Base-by-base conservation (phyloP, 2,113 vertebrate genomes). In the Colossoma macropomum region DNA sequence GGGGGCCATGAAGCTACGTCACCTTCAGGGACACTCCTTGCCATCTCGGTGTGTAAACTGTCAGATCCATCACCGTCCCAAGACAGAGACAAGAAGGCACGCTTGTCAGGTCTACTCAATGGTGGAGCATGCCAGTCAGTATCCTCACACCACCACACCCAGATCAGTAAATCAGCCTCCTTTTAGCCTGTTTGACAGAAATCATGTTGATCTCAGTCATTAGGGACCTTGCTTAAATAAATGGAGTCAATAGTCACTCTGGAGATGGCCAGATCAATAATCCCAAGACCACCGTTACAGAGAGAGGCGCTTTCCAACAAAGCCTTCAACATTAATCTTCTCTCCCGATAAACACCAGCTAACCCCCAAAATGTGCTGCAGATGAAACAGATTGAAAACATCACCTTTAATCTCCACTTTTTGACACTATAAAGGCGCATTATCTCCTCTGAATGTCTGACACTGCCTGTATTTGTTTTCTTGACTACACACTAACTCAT, bases 181-280 rank as follows among this genome's bases (percentile, higher is more conserved):
- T 25, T 60, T 79, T 74, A 65, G 86, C 45, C 71, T 50, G 74
- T 60, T 28, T 81, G 79, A 85, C 74, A 85, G 79, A 73, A 82
- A 78, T 82, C 79, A 65, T 54, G 80, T 80, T 76, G 71, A 72
- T 82, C 68, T 82, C 59, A 54, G 79, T 85, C 68, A 62, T 72
- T 63, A 50, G 79, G 38, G 76, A 56, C 79, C 75, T 75, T 59
- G 52, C 68, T 80, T 77, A 77, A 85, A 87, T 54, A 83, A 82
- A 83, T 71, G 62, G 7, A 76, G 80, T 79, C 27, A 80, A 73
- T 80, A 83, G 77, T 73, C 73, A 32, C 52, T 85, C 48, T 13
- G 72, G 66, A 72, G 41, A 34, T 41, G 32, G 79, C 3, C 23
- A 79, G 80, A 82, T 87, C 75, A 69, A 85, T 85, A 79, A 73